Evolutionary conservation across 2,797 vertebrate genomes (phyloP).

Genomic region (Ptychobarbus kaznakovi): DNA sequence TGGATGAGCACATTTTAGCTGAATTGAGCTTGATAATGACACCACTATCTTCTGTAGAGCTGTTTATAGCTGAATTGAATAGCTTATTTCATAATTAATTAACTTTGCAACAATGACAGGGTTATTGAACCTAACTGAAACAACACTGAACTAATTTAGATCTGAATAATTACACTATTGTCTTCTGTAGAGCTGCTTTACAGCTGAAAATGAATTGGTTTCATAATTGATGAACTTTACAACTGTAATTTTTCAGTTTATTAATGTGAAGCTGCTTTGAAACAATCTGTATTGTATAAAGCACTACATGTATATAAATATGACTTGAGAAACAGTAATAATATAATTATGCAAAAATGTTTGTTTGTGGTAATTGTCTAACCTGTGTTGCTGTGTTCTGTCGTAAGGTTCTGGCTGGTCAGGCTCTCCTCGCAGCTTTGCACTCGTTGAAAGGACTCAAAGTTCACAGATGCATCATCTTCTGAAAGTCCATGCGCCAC

Average conservation of each 20-base stretch:
- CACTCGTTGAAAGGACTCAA: constrained; percentile 84
- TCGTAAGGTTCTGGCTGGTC: constrained; percentile 67
- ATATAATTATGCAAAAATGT: background rate
- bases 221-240: background rate
- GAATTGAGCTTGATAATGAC: too few relatives aligned
- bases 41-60: too few relatives aligned
- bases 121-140: background rate
- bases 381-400: constrained; percentile 74
- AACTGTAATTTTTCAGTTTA: background rate
- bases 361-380: background rate
- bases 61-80: too few relatives aligned
- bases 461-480: constrained; percentile 81
- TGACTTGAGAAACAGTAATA: background rate
- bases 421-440: constrained; percentile 76
- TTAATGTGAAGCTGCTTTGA: background rate
- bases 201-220: background rate
- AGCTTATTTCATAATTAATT: background rate
- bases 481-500: constrained; percentile 78
- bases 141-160: background rate
- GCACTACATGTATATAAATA: background rate
- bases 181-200: background rate
- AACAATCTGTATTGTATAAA: background rate
- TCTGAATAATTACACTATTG: background rate
- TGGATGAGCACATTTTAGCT: too few relatives aligned
- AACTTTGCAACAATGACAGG: background rate